phyloP scores from a whole-genome alignment of 2,113 vertebrate species.

The Cyprinodon tularosa region DNA sequence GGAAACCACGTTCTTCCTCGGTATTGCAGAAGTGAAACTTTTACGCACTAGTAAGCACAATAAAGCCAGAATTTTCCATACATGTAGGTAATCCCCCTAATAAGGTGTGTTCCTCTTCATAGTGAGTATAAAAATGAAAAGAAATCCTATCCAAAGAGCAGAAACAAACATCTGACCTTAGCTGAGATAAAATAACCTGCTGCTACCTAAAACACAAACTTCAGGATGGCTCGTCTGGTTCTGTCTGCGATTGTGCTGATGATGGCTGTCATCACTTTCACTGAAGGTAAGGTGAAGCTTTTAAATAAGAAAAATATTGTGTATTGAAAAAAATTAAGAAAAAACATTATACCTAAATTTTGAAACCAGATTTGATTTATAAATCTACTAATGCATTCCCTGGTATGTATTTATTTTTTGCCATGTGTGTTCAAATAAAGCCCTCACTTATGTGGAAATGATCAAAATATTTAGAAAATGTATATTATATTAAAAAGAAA shows the following conservation, averaged over 20 bases:
- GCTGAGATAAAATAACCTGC: not conserved
- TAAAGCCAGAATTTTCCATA: not conserved
- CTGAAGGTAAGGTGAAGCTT: conserved; percentile 63
- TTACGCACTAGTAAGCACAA: not conserved
- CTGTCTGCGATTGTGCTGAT: conserved; percentile 59
- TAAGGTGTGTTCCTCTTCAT: not conserved
- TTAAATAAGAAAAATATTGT: not conserved
- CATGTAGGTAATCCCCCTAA: not conserved
- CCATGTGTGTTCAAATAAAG: no score
- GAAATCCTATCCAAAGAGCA: not conserved
- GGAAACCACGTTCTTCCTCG: not conserved
- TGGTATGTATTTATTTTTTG: no score
- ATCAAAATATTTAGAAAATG: no score
- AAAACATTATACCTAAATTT: no score
- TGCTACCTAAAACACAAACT: not conserved
- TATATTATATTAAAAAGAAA: no score
- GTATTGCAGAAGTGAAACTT: not conserved
- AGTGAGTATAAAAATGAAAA: conserved; percentile 22
- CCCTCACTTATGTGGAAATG: no score
- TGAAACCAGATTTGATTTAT: no score
- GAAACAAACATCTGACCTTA: not conserved
- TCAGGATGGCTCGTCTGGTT: conserved; percentile 71
- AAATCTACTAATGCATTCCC: no score
- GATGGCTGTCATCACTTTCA: conserved; percentile 59
- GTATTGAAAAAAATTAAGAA: not conserved